Evolutionary conservation across 2,113 vertebrate genomes (phyloP).

Genomic region (Myotis davidii): DNA sequence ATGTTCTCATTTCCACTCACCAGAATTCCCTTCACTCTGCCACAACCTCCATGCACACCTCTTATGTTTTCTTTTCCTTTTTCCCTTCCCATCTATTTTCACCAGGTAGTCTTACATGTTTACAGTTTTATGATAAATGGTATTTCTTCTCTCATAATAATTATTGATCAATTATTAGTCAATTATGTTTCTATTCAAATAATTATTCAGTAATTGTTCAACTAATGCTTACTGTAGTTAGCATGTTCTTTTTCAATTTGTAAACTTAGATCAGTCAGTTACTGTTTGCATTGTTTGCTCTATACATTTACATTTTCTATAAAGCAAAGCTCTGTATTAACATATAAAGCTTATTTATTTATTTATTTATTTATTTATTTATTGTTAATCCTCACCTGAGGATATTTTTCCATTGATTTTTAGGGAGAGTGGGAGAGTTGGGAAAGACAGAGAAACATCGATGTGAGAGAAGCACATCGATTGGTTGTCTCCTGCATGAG

Average conservation of each 20-base stretch:
- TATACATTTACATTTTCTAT: not conserved
- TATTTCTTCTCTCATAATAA: not conserved
- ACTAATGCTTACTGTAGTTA: not conserved
- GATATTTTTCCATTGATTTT: no score
- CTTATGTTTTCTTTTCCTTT: not conserved
- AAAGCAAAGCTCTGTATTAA: not conserved
- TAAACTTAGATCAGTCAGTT: not conserved
- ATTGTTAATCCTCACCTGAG: no score
- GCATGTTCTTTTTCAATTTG: not conserved
- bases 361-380: not conserved
- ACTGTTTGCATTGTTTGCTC: not conserved
- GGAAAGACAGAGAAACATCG: no score
- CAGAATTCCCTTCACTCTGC: not conserved
- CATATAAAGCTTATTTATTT: not conserved
- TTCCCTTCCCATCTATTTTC: not conserved
- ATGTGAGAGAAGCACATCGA: no score
- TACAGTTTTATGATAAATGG: not conserved
- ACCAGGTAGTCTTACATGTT: not conserved
- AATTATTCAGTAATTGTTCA: not conserved
- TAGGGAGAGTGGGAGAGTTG: no score
- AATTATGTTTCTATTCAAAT: not conserved
- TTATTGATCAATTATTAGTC: not conserved
- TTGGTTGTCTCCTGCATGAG: no score
- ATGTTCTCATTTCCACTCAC: not conserved
- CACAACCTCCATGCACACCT: not conserved